Percentiles rank a stretch among this genome's conserved stretches.
phyloP scores from a whole-genome alignment of 2,113 vertebrate genomes.

The Pycnonotus jocosus region DNA sequence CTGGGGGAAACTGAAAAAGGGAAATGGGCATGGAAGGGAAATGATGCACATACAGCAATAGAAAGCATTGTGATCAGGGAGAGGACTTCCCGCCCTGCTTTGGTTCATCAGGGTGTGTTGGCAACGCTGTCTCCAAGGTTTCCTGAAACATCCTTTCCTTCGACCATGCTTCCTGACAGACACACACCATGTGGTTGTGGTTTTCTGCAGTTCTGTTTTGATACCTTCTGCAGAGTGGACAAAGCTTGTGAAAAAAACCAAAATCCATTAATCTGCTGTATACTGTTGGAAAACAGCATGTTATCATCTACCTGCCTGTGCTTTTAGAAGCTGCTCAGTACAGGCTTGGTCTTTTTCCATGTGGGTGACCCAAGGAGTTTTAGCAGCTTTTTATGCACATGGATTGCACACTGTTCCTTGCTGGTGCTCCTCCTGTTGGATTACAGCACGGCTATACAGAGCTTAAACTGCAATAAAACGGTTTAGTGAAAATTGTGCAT shows the following conservation, averaged over 20 bases:
- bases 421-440: neutral
- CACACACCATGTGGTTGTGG: neutral
- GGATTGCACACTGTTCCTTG: neutral
- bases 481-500: slow-evolving; percentile 24
- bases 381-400: neutral
- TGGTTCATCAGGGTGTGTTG: rapidly evolving
- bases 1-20: neutral
- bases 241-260: neutral
- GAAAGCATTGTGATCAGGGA: neutral
- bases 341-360: neutral
- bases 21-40: neutral
- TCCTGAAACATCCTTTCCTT: neutral
- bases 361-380: neutral
- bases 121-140: neutral
- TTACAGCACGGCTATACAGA: neutral
- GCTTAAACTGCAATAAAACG: slow-evolving; percentile 30
- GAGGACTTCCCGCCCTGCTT: neutral
- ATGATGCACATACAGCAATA: neutral
- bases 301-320: neutral
- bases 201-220: neutral
- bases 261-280: neutral
- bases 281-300: neutral
- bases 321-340: neutral
- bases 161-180: neutral
- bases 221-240: neutral